phyloP scores from a whole-genome alignment of 2,888 invertebrate species.

The Lasiommata megera region DNA sequence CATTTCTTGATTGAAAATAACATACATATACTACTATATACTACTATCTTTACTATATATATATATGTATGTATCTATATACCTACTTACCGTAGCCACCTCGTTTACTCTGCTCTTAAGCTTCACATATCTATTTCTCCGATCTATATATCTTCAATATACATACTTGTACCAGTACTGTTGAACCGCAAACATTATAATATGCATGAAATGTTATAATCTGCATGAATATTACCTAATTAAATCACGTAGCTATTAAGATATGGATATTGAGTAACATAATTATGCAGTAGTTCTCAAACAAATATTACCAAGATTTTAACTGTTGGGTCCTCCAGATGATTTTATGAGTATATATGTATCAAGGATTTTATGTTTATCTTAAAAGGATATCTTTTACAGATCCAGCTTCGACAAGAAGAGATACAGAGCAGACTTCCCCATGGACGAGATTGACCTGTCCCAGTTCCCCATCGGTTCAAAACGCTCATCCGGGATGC shows the following conservation, averaged over 20 bases:
- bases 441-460: constrained; percentile 73
- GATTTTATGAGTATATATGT: too few species aligned
- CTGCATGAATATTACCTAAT: neutral
- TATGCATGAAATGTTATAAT: neutral
- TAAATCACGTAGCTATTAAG: constrained; percentile 1
- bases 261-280: neutral
- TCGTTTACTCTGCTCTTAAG: too few species aligned
- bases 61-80: too few species aligned
- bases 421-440: constrained; percentile 62
- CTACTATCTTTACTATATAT: too few species aligned
- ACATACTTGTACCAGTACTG: neutral
- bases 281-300: too few species aligned
- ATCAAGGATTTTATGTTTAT: neutral
- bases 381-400: constrained; percentile 5
- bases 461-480: constrained; percentile 72
- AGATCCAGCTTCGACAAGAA: constrained; percentile 50
- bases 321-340: too few species aligned
- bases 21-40: too few species aligned
- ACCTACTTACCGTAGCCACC: too few species aligned
- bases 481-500: constrained; percentile 49
- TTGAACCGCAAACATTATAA: neutral
- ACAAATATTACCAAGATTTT: too few species aligned
- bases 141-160: too few species aligned
- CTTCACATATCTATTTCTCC: too few species aligned
- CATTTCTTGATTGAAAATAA: too few species aligned